These are phyloP conservation scores for Hybognathus amarus DNA, from an alignment of 2,797 vertebrate genomes.

Conservation along the genomic window DNA sequence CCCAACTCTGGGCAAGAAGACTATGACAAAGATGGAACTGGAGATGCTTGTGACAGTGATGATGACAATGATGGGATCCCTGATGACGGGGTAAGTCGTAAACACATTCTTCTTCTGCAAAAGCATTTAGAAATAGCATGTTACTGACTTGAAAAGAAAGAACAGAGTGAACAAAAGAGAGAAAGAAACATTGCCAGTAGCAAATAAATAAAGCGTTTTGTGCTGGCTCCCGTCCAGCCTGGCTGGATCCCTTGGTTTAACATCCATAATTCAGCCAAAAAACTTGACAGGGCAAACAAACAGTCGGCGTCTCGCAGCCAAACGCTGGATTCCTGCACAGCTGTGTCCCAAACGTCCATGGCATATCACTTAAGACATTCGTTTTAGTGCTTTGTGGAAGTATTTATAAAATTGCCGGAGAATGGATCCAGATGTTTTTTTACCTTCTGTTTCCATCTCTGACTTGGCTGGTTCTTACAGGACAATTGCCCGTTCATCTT, in stretches of 20 bases:
- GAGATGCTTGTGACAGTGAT: slow-evolving; percentile 95
- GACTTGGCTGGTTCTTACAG: slow-evolving; percentile 69
- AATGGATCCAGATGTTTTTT: slow-evolving; percentile 33
- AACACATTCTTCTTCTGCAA: slow-evolving; percentile 59
- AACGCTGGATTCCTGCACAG: slow-evolving; percentile 64
- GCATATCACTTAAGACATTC: slow-evolving; percentile 20
- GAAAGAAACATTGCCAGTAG: slow-evolving; percentile 63
- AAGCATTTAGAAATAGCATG: slow-evolving; percentile 64
- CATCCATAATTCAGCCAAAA: slow-evolving; percentile 68
- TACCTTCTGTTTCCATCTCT: slow-evolving; percentile 40
- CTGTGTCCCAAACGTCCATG: slow-evolving; percentile 52
- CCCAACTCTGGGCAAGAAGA: slow-evolving; percentile 99
- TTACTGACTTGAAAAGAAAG: slow-evolving; percentile 34
- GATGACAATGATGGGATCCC: slow-evolving; percentile 96
- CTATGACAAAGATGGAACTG: slow-evolving; percentile 95
- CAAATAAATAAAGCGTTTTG: background rate
- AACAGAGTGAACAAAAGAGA: slow-evolving; percentile 20
- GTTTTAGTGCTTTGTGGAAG: slow-evolving; percentile 35
- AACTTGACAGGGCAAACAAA: slow-evolving; percentile 65
- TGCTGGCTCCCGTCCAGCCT: slow-evolving; percentile 59
- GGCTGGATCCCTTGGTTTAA: slow-evolving; percentile 60
- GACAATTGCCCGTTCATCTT: slow-evolving; percentile 96
- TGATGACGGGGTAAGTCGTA: slow-evolving; percentile 90
- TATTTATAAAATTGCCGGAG: slow-evolving; percentile 46
- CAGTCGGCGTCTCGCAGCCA: slow-evolving; percentile 59